Evolutionary conservation across 2,888 invertebrate species (phyloP).

Genomic region (Rotaria magnacalcarata): DNA sequence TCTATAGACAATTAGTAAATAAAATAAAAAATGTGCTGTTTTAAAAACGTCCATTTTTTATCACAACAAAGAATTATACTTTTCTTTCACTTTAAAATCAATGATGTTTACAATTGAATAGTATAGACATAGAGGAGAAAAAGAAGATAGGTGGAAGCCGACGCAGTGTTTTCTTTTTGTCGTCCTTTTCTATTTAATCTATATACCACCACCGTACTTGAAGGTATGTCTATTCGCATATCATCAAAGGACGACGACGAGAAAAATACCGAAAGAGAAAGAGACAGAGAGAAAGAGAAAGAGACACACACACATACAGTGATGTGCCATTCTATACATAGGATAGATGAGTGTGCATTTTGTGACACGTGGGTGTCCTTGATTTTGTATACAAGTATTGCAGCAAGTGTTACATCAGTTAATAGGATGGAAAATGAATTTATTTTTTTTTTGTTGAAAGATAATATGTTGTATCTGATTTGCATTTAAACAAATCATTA

Average conservation of each 20-base stretch:
- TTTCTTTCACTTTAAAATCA: neutral
- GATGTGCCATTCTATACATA: neutral
- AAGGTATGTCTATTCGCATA: neutral
- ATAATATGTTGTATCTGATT: neutral
- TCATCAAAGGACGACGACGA: neutral
- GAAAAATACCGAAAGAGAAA: neutral
- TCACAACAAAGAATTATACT: neutral
- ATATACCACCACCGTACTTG: neutral
- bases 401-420: neutral
- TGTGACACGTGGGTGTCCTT: neutral
- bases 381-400: slow-evolving; percentile 4
- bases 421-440: neutral
- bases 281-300: neutral
- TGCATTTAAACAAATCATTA: neutral
- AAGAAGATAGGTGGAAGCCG: neutral
- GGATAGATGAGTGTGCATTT: neutral
- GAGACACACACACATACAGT: no score
- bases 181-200: neutral
- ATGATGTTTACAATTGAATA: neutral
- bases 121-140: neutral
- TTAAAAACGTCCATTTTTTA: no score
- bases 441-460: neutral
- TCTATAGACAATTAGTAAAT: no score
- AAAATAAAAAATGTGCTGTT: no score
- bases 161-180: neutral